Percentiles rank a stretch among this genome's conserved stretches.
Conservation (phyloP, 2,888 invertebrate genomes). For the Acanthosepion lycidas region DNA sequence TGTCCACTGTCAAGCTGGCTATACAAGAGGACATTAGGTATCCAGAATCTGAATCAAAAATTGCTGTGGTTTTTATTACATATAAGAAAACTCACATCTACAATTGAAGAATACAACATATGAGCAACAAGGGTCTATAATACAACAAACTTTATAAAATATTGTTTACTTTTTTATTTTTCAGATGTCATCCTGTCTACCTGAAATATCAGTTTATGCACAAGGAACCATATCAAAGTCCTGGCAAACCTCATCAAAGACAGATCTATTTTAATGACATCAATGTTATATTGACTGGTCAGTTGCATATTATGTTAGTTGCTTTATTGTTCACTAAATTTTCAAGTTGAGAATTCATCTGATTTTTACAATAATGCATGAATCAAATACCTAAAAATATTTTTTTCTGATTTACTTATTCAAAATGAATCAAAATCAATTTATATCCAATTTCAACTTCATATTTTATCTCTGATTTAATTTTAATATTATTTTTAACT, state of each 20-base stretch:
- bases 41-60: neutral
- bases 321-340: neutral
- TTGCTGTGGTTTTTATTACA: too few species aligned
- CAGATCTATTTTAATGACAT: constrained; percentile 73
- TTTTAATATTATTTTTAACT: too few species aligned
- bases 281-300: constrained; percentile 72
- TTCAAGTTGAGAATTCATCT: neutral
- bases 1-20: too few species aligned
- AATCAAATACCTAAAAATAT: too few species aligned
- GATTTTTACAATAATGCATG: too few species aligned
- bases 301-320: constrained; percentile 42
- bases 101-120: neutral
- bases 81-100: neutral
- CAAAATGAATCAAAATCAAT: too few species aligned
- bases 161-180: neutral
- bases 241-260: constrained; percentile 65
- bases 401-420: too few species aligned
- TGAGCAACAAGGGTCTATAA: neutral
- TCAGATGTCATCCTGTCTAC: constrained; percentile 72
- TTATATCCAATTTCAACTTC: too few species aligned
- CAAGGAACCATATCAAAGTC: constrained; percentile 64
- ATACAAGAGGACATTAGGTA: neutral
- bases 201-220: constrained; percentile 72
- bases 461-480: too few species aligned
- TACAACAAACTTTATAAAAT: neutral